Conservation (phyloP, 2,113 vertebrate genomes). For the Sphaerodactylus townsendi region DNA sequence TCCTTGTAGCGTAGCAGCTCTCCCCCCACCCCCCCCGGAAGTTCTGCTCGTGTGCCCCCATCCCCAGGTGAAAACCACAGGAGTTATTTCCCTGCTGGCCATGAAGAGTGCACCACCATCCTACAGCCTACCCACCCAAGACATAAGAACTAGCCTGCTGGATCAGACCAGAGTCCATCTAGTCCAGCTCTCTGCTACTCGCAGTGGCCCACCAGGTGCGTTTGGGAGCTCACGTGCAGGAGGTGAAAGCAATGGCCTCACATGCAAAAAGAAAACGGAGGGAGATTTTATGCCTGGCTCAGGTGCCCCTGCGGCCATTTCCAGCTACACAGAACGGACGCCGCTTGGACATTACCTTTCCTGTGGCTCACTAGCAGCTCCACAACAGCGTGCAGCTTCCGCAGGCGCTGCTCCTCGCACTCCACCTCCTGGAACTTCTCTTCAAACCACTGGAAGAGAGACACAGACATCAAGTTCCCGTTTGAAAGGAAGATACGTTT, state of each 20-base stretch:
- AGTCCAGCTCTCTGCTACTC: too few relatives aligned
- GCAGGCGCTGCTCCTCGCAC: conserved; percentile 90
- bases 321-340: rapidly evolving
- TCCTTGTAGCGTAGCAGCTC: not conserved
- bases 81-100: not conserved
- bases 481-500: not conserved
- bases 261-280: not conserved
- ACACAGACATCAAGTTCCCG: not conserved
- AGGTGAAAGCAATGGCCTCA: too few relatives aligned
- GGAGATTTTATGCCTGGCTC: too few relatives aligned
- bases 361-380: conserved; percentile 91
- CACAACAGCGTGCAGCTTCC: conserved; percentile 88
- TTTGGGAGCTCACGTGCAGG: too few relatives aligned
- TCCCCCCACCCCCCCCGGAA: not conserved
- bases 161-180: too few relatives aligned
- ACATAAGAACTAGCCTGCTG: too few relatives aligned
- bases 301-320: not conserved
- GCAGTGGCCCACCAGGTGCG: too few relatives aligned
- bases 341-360: conserved; percentile 79
- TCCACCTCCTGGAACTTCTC: conserved; percentile 98
- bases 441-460: conserved; percentile 91
- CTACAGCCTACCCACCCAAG: too few relatives aligned
- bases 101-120: not conserved
- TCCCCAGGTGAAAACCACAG: not conserved
- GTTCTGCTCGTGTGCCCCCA: too few relatives aligned